Evolutionary conservation across 1,140 invertebrate species (phyloP).

Genomic region (Wasmannia auropunctata): DNA sequence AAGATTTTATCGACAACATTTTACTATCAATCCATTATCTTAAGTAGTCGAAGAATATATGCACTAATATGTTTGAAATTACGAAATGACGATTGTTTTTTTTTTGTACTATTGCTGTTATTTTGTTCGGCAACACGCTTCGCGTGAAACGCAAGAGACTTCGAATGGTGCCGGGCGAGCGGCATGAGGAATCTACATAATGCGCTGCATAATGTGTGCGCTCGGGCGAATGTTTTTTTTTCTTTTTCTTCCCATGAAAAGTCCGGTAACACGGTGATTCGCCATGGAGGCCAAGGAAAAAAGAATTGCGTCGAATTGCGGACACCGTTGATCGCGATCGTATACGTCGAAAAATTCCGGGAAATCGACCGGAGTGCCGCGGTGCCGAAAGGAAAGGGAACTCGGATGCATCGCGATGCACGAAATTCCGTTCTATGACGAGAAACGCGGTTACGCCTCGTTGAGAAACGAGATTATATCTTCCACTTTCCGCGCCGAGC

Average conservation of each 20-base stretch:
- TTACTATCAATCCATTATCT: slow-evolving; percentile 3
- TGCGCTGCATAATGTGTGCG: slow-evolving; percentile 46
- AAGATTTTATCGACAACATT: neutral
- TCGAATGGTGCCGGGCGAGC: slow-evolving; percentile 15
- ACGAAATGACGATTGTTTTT: slow-evolving; percentile 5
- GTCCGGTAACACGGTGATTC: slow-evolving; percentile 64
- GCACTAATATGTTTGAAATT: neutral
- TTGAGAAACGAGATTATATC: slow-evolving; percentile 74
- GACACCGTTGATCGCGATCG: slow-evolving; percentile 40
- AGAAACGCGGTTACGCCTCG: slow-evolving; percentile 82
- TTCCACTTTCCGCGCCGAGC: slow-evolving; percentile 73
- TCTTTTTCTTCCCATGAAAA: slow-evolving; percentile 61
- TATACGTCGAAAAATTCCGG: slow-evolving; percentile 13
- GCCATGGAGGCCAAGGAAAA: slow-evolving; percentile 72
- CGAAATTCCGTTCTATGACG: slow-evolving; percentile 64
- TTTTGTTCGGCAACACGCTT: neutral
- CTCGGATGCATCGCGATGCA: slow-evolving; percentile 31
- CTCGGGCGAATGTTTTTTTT: slow-evolving; percentile 52
- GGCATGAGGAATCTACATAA: slow-evolving; percentile 40
- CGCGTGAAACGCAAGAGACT: neutral
- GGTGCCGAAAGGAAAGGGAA: slow-evolving; percentile 29
- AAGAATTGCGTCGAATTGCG: slow-evolving; percentile 33
- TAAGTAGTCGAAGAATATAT: neutral
- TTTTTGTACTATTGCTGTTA: neutral
- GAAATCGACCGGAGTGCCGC: neutral